phyloP scores from a whole-genome alignment of 2,113 vertebrate genomes.

The Rhinolophus sinicus region DNA sequence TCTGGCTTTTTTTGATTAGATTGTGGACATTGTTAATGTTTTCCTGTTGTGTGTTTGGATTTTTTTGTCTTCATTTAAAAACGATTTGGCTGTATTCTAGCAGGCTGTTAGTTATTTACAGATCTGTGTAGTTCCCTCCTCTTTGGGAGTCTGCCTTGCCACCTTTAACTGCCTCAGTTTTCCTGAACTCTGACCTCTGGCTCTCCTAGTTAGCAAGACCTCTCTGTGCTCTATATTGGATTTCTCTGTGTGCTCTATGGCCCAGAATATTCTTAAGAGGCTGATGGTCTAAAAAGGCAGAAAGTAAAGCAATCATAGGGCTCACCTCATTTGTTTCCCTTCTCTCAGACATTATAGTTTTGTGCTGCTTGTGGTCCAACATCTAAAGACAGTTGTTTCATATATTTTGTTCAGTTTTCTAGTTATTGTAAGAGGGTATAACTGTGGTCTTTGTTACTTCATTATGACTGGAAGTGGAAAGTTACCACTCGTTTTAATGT shows the following conservation, averaged over 20 bases:
- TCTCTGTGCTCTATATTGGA: not conserved
- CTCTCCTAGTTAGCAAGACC: not conserved
- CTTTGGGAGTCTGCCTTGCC: not conserved
- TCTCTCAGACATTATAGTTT: not conserved
- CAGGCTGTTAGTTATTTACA: not conserved
- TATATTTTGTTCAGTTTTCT: not conserved
- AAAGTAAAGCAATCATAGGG: not conserved
- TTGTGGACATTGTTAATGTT: not conserved
- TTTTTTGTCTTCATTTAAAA: conserved; percentile 26
- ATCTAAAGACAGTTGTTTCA: not conserved
- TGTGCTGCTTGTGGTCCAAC: not conserved
- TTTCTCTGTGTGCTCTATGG: not conserved
- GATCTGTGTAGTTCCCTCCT: not conserved
- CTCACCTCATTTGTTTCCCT: not conserved
- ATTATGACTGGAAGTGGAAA: not conserved
- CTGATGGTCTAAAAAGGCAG: not conserved
- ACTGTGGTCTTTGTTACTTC: not conserved
- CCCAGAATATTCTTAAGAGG: not conserved
- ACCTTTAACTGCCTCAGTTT: not conserved
- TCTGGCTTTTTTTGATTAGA: not conserved
- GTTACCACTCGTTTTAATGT: not conserved
- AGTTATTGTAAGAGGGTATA: not conserved
- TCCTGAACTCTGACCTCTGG: not conserved
- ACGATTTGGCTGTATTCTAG: not conserved
- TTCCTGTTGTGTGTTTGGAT: not conserved